phyloP scores from a whole-genome alignment of 2,888 invertebrate species.

The Xylocampa areola region DNA sequence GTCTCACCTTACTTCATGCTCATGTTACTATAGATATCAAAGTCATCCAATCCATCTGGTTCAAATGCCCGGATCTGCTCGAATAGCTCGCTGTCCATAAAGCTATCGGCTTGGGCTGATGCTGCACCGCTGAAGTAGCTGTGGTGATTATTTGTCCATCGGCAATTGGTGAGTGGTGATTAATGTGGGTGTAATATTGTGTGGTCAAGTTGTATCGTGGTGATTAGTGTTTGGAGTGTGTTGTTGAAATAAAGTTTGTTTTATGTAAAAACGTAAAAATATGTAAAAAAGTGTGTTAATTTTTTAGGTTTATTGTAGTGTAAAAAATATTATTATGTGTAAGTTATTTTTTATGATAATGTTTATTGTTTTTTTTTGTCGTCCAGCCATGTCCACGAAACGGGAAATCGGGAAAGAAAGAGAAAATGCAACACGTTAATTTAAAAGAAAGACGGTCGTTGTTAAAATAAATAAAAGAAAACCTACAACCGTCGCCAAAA shows the following conservation, averaged over 20 bases:
- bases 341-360: background rate
- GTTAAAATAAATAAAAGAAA: constrained; percentile 49
- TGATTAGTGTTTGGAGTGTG: constrained; percentile 3
- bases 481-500: constrained; percentile 80
- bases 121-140: constrained; percentile 83
- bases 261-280: too few species aligned
- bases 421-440: constrained; percentile 90
- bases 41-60: constrained; percentile 80
- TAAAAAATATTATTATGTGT: background rate
- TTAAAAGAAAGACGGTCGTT: constrained; percentile 75
- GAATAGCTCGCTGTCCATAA: constrained; percentile 84
- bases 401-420: constrained; percentile 84
- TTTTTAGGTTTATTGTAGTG: background rate
- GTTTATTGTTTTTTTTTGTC: constrained; percentile 21
- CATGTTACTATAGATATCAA: constrained; percentile 79
- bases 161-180: constrained; percentile 18
- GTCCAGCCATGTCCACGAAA: constrained; percentile 56
- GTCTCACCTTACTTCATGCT: constrained; percentile 80
- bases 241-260: too few species aligned
- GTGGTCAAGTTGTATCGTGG: background rate
- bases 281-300: constrained; percentile 1
- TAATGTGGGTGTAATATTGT: constrained; percentile 10
- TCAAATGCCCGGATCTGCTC: constrained; percentile 84
- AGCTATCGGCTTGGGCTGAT: constrained; percentile 78
- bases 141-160: constrained; percentile 28